These are phyloP conservation scores for Amia ocellicauda DNA, from an alignment of 2,113 vertebrate genomes.

Conservation along the genomic window DNA sequence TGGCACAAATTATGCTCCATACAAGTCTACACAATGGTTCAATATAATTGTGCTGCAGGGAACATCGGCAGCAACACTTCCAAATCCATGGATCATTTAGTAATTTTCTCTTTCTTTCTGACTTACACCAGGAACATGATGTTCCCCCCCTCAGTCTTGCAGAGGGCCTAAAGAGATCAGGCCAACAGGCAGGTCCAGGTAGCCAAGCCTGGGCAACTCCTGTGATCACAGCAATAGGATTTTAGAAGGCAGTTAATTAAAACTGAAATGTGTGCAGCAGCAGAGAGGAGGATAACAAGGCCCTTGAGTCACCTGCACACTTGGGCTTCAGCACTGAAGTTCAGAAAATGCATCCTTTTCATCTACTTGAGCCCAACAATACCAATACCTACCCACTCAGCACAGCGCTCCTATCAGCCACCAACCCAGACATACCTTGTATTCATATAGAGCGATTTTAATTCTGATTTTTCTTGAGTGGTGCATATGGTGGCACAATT, in stretches of 20 bases:
- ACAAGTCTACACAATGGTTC: too few species aligned
- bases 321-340: constrained; percentile 55
- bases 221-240: constrained; percentile 18
- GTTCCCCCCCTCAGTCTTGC: constrained; percentile 20
- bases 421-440: background rate
- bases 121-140: constrained; percentile 27
- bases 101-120: constrained; percentile 19
- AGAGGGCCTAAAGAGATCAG: constrained; percentile 14
- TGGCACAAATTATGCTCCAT: too few species aligned
- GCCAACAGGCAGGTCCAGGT: background rate
- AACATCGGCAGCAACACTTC: constrained; percentile 30
- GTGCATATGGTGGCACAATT: too few species aligned
- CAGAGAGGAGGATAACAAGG: constrained; percentile 65
- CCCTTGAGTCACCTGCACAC: constrained; percentile 55
- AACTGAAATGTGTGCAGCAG: constrained; percentile 42
- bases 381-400: constrained; percentile 50
- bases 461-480: too few species aligned
- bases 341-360: constrained; percentile 60
- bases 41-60: constrained; percentile 28
- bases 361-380: constrained; percentile 52
- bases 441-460: too few species aligned
- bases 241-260: constrained; percentile 33
- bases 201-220: constrained; percentile 5
- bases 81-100: constrained; percentile 35
- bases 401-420: constrained; percentile 27